Conservation (phyloP, 2,888 invertebrate genomes). For the Cryptus armator region DNA sequence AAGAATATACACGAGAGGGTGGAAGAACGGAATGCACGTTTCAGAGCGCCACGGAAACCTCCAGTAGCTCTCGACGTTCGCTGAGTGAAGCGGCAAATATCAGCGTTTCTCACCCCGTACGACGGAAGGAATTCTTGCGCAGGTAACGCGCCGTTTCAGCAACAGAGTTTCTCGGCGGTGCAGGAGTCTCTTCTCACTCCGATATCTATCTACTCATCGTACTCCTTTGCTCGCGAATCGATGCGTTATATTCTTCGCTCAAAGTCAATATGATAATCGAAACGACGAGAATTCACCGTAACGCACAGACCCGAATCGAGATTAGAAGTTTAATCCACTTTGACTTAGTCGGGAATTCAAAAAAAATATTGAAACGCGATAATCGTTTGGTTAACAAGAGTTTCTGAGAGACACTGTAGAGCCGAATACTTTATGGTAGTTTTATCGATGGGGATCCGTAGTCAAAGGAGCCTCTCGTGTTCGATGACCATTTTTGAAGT, state of each 20-base stretch:
- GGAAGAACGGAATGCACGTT: slow-evolving; percentile 40
- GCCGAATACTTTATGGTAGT: neutral
- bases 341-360: neutral
- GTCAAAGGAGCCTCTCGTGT: neutral
- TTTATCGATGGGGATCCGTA: neutral
- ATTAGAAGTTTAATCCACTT: neutral
- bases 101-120: slow-evolving; percentile 41
- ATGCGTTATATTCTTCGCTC: slow-evolving; percentile 21
- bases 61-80: slow-evolving; percentile 13
- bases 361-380: neutral
- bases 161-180: slow-evolving; percentile 42
- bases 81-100: slow-evolving; percentile 54
- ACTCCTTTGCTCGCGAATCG: slow-evolving; percentile 39
- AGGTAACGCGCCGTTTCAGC: slow-evolving; percentile 60
- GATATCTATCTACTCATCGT: slow-evolving; percentile 29
- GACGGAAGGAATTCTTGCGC: slow-evolving; percentile 57
- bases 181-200: neutral
- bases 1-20: neutral
- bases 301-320: neutral
- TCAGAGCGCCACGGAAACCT: slow-evolving; percentile 28
- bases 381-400: neutral
- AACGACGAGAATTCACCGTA: neutral
- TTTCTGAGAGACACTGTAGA: neutral
- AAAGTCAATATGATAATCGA: slow-evolving; percentile 37
- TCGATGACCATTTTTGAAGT: neutral